Conservation (phyloP, 1,140 invertebrate genomes). For the Calosoma granatense region DNA sequence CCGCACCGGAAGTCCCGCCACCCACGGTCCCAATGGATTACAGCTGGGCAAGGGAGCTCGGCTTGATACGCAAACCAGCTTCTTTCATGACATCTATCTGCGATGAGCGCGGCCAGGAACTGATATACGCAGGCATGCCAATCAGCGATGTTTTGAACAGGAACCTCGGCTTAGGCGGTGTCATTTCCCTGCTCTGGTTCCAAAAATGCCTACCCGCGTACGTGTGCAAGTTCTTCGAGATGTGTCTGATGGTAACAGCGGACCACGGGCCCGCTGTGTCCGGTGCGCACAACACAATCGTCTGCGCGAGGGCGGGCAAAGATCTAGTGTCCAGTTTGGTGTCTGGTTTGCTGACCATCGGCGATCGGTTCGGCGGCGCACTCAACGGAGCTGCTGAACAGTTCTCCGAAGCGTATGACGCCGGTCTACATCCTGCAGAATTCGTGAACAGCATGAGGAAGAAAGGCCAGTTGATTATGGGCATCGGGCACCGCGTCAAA, state of each 20-base stretch:
- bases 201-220: constrained; percentile 88
- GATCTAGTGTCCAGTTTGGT: constrained; percentile 95
- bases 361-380: constrained; percentile 97
- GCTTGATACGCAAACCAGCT: constrained; percentile 95
- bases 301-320: constrained; percentile 96
- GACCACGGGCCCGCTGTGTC: constrained; percentile 99
- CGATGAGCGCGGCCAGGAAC: constrained; percentile 96
- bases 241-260: constrained; percentile 98
- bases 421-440: constrained; percentile 90
- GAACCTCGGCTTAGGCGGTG: constrained; percentile 93
- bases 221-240: constrained; percentile 97
- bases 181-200: constrained; percentile 97
- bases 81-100: constrained; percentile 99
- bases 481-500: constrained; percentile 94
- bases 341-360: constrained; percentile 95
- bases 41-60: constrained; percentile 95
- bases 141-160: constrained; percentile 88
- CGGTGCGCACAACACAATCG: constrained; percentile 98
- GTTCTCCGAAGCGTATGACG: constrained; percentile 93
- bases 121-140: constrained; percentile 94
- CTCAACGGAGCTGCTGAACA: constrained; percentile 92
- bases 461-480: constrained; percentile 97
- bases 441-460: constrained; percentile 98
- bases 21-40: constrained; percentile 99
- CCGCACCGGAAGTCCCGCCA: constrained; percentile 84